Conservation (phyloP, 2,797 vertebrate species). For the Moxostoma hubbsi region DNA sequence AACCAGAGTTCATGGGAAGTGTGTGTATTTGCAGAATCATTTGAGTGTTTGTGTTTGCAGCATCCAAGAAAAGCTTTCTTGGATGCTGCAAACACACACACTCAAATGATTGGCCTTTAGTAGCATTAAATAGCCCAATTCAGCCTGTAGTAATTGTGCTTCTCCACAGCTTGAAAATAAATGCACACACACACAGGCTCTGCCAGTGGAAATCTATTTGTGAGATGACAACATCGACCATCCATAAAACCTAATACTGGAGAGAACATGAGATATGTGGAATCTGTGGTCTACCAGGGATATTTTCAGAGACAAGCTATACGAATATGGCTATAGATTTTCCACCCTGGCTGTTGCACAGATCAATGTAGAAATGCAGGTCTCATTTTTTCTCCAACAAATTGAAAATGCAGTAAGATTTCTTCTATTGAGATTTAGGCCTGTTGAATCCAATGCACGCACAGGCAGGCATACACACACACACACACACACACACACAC, state of each 20-base stretch:
- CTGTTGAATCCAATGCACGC: not conserved
- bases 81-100: no score
- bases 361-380: conserved; percentile 27
- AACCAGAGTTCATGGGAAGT: no score
- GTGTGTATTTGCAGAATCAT: no score
- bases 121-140: not conserved
- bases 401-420: conserved; percentile 14
- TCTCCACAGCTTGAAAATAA: conserved; percentile 2
- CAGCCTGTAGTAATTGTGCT: conserved; percentile 1
- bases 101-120: no score
- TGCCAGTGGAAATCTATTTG: not conserved
- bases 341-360: conserved; percentile 16
- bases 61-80: no score
- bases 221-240: conserved; percentile 3
- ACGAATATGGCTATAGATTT: conserved; percentile 28
- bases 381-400: conserved; percentile 8
- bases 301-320: conserved; percentile 41
- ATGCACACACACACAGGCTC: not conserved
- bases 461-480: conserved; percentile 12
- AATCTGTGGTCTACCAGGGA: conserved; percentile 24
- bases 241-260: conserved; percentile 20
- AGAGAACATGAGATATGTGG: conserved; percentile 22
- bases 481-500: not conserved
- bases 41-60: no score
- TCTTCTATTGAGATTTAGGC: conserved; percentile 15